Evolutionary conservation across 2,888 invertebrate genomes (phyloP).

Genomic region (Scotopteryx bipunctaria): DNA sequence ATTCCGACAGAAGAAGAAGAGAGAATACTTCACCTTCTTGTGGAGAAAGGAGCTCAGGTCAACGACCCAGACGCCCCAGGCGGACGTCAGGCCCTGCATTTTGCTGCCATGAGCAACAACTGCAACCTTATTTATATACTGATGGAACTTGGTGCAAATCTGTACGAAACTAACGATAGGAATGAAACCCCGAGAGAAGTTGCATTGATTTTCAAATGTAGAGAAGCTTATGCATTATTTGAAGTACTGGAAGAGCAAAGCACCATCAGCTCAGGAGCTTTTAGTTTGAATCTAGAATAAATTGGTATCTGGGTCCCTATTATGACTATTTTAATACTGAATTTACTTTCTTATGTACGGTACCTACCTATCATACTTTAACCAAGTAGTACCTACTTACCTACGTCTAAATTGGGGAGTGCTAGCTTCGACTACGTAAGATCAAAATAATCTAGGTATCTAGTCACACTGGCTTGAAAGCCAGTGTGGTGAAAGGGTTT

Average conservation of each 20-base stretch:
- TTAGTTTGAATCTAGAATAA: neutral
- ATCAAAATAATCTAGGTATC: too few relatives aligned
- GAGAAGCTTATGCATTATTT: conserved; percentile 50
- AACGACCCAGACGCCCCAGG: conserved; percentile 66
- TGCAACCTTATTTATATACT: conserved; percentile 59
- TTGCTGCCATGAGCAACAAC: conserved; percentile 78
- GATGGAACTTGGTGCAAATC: conserved; percentile 62
- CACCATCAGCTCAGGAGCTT: neutral
- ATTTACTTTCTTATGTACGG: too few relatives aligned
- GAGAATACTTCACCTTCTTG: conserved; percentile 60
- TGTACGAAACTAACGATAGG: conserved; percentile 57
- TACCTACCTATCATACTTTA: too few relatives aligned
- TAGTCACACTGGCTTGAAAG: too few relatives aligned
- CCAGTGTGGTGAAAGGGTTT: too few relatives aligned
- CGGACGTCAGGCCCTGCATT: conserved; percentile 75
- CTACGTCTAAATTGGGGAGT: too few relatives aligned
- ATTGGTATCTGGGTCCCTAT: too few relatives aligned
- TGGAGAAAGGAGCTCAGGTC: conserved; percentile 60
- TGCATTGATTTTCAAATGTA: conserved; percentile 61
- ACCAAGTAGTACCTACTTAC: too few relatives aligned
- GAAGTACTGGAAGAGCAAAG: conserved; percentile 39
- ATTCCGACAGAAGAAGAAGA: conserved; percentile 60
- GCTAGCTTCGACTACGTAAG: too few relatives aligned
- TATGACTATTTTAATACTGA: too few relatives aligned
- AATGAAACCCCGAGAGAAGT: conserved; percentile 67